Evolutionary conservation across 2,888 invertebrate genomes (phyloP).

Genomic region (Sarcophaga caerulescens): DNA sequence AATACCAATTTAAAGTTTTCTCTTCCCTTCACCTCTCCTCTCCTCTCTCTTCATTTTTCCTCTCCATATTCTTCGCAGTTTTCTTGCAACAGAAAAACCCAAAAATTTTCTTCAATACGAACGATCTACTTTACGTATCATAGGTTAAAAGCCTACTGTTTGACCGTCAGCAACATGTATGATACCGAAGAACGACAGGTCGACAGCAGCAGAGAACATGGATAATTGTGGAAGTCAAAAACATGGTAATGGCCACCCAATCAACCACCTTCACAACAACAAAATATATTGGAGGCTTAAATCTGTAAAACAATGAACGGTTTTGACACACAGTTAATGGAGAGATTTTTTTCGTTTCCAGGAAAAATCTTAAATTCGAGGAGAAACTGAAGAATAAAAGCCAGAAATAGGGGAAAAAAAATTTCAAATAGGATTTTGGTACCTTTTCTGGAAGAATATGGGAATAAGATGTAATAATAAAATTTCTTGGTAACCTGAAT

Average conservation of each 20-base stretch:
- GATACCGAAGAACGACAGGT: background rate
- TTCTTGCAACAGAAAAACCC: background rate
- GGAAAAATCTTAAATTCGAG: background rate
- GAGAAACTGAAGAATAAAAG: background rate
- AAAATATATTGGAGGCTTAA: background rate
- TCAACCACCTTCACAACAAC: background rate
- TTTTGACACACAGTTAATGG: background rate
- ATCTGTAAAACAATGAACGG: background rate
- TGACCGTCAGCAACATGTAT: slow-evolving; percentile 1
- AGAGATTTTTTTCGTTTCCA: background rate
- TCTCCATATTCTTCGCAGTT: background rate
- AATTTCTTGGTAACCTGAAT: too few relatives aligned
- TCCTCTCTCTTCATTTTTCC: background rate
- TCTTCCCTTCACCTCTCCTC: background rate
- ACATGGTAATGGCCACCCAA: too few relatives aligned
- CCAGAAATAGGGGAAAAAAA: too few relatives aligned
- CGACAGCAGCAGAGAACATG: background rate
- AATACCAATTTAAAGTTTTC: slow-evolving; percentile 40
- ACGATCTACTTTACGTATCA: slow-evolving; percentile 18
- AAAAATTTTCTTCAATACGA: background rate
- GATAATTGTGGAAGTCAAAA: background rate
- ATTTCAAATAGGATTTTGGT: too few relatives aligned
- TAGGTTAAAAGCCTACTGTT: slow-evolving; percentile 23
- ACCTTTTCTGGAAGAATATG: too few relatives aligned
- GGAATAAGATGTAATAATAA: too few relatives aligned